Evolutionary conservation across 2,113 vertebrate species (phyloP), one percentile per base, ranked within the genome.

Genomic region (Ptilorrhoa leucosticta): DNA sequence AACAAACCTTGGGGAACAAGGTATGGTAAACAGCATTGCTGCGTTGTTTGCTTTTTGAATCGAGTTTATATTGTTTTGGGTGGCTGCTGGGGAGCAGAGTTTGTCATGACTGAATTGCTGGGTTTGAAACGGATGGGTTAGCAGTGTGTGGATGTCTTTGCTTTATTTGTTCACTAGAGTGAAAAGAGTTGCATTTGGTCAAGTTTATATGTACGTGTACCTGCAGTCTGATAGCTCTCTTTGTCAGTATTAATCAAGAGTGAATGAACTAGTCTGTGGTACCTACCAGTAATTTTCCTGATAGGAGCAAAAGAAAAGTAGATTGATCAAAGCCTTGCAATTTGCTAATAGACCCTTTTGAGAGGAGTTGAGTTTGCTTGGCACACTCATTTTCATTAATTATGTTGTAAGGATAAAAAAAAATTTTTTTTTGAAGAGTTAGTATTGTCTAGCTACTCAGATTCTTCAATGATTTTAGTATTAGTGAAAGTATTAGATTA

Each of bases 1-100:
- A 97, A 15, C 97, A 97, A 79, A 71, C 83, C 0, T 60, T 98
- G 87, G 78, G 97, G 51, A 96, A 96, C 92, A 96, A 98, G 98
- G 98, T 98, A 97, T 96, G 92, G 20, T 63, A 54, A 80, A 80
- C 28, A 60, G 28, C 15, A 3, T 19, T 72, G 45, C 80, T 57
- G 26, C n/a, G 15, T 13, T 61, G 35, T n/a, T 80, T 83, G 37
- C 11, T 1, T 80, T 76, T 92, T 64, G 22, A 45, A 50, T 77
- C 0, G 0, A 22, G 30, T 26, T 83, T 35, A 39, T 42, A 13
- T 40, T 51, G 68, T 6, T 94, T 56, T 35, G 14, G 3, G 20
- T 85, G 57, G 21, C 71, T 80, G 27, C 27, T 1, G 2, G 28
- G 10, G 16, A 27, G 14, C 42, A 40, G 33, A 30, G 50, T 28